Evolutionary conservation across 2,888 invertebrate genomes (phyloP), one percentile per base, ranked within the genome.

Genomic region (Leptothorax acervorum): DNA sequence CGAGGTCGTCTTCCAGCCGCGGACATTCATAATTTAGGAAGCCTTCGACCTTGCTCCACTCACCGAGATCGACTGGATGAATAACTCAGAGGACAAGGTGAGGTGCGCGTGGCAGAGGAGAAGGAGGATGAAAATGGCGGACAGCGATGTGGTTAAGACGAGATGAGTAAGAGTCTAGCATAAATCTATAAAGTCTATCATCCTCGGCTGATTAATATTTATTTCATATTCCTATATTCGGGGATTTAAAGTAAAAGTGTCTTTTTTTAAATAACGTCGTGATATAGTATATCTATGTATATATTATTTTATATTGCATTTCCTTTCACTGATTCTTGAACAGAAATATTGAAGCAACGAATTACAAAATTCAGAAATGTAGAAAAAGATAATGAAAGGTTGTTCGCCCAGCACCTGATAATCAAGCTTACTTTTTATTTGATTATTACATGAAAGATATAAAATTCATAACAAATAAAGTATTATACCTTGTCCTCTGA

Each of bases 11-110:
- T 53, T 71, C 57, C 35, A 66, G 71, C 60, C 71, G 57, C 68
- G 68, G 53, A 75, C 48, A 68, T 87, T 86, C 92, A 94, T 94
- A 94, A 94, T 94, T 94, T 90, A 94, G 73, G 90, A 86, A 88
- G 89, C 84, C 90, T 87, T 92, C 94, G 94, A 94, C 94, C 94
- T 94, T 93, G 94, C 93, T 94, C 94, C 92, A 93, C 93, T 94
- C 93, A 93, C 94, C 92, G 94, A 94, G 94, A 94, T 94, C 94
- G 93, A 91, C 91, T 88, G 90, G 89, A 92, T 94, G 93, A 89
- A 88, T 86, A 84, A 86, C 62, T 83, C 71, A 85, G 23, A 51
- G 53, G 78, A 70, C 83, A 68, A 57, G 57, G 57, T 51, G 63
- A 28, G 31, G 39, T 35, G 55, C 66, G 63, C 70, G 62, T 65